Base-by-base conservation (phyloP, 2,113 vertebrate species). In the Sinocyclocheilus grahami region DNA sequence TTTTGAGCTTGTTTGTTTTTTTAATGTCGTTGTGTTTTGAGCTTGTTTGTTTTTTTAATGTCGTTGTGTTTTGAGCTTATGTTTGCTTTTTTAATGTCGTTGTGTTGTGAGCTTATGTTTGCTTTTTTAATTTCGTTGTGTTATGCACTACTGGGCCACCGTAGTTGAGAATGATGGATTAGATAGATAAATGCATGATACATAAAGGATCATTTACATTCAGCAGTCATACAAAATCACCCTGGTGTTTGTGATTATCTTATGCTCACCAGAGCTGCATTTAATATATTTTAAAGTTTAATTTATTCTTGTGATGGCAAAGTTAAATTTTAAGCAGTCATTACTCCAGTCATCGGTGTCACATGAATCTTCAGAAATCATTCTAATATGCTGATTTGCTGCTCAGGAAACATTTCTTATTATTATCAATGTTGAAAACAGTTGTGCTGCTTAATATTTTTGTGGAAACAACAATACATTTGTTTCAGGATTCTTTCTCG, bases 111-210 rank as follows among this genome's bases (percentile, higher is more conserved):
- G n/a, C n/a, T n/a, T n/a, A n/a, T n/a, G n/a, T n/a, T n/a, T n/a
- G n/a, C n/a, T n/a, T n/a, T n/a, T n/a, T n/a, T n/a, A n/a, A n/a
- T n/a, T n/a, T n/a, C n/a, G n/a, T n/a, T n/a, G n/a, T n/a, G n/a
- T n/a, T n/a, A n/a, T n/a, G n/a, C n/a, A n/a, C n/a, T n/a, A n/a
- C n/a, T n/a, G n/a, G n/a, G n/a, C n/a, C n/a, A n/a, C n/a, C n/a
- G n/a, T n/a, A n/a, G n/a, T n/a, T n/a, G n/a, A n/a, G n/a, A n/a
- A 27, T 7, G 24, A 82, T 82, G 42, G 79, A 55, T 55, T 83
- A 53, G 65, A 48, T 37, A 37, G 37, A 37, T 37, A 37, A 37
- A 69, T 51, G 62, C 4, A 16, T 37, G 6, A 76, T 51, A 11
- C 9, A 14, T 58, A 58, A 78, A 78, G 53, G 33, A 53, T 71